Evolutionary conservation across 2,797 vertebrate genomes (phyloP).

Genomic region (Pyrrhura leucotis): DNA sequence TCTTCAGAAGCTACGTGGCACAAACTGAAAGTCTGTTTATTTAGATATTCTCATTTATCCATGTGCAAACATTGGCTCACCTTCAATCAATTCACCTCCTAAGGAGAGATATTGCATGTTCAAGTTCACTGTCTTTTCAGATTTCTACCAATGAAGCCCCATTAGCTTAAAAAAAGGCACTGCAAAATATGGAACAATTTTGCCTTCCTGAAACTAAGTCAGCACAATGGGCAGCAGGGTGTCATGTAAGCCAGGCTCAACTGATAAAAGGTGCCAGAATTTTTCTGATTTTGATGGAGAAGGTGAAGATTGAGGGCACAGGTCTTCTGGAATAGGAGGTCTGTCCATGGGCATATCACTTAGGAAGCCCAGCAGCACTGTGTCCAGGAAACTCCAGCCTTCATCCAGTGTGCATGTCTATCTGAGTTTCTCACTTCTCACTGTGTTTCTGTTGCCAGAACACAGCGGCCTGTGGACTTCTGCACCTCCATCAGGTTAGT

Average conservation of each 20-base stretch:
- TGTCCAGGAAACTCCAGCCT: neutral
- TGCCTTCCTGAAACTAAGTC: neutral
- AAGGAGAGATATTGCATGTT: neutral
- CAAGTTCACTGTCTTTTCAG: neutral
- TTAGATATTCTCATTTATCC: neutral
- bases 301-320: neutral
- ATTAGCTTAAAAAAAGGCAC: neutral
- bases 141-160: neutral
- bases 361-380: neutral
- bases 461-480: rapidly evolving
- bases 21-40: neutral
- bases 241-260: neutral
- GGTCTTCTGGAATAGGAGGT: rapidly evolving
- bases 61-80: neutral
- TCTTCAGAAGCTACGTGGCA: neutral
- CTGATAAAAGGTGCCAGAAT: neutral
- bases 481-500: neutral
- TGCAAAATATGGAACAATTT: neutral
- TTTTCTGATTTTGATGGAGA: neutral
- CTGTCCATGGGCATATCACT: neutral
- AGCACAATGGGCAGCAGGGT: neutral
- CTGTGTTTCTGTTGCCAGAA: neutral
- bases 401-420: rapidly evolving
- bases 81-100: neutral
- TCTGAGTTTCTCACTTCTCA: neutral